Base-by-base conservation (phyloP, 2,113 vertebrate species). In the Suricata suricatta region DNA sequence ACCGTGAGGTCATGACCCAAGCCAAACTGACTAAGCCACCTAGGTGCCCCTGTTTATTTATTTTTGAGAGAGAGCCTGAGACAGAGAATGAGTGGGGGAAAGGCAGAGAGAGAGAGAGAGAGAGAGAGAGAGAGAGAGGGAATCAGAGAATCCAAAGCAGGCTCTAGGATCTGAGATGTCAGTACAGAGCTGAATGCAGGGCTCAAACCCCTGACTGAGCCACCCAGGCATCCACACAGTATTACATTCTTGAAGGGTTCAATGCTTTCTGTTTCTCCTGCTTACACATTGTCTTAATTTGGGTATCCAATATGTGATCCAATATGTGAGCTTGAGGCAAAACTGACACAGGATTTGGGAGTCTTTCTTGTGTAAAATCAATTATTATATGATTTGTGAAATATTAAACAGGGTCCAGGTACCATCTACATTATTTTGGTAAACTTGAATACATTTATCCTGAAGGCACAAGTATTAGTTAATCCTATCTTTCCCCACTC, bases 401-500 rank as follows among this genome's bases (percentile, higher is more conserved):
- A 63, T 84, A 87, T 60, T 71, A 68, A 66, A 79, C 0, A 11
- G 38, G 31, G 29, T 57, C 17, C n/a, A 89, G 63, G 68, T 35
- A 27, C 3, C 69, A 71, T 77, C 85, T 84, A 44, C 87, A n/a
- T 92, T 96, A 85, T 91, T 81, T 86, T 94, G 88, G 81, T 87
- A 71, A 96, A 85, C 69, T 90, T 95, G 57, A 84, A 79, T 94
- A 97, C 63, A 87, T 54, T 97, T 76, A 86, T 88, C 41, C 44
- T 47, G 23, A 95, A 85, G 90, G 6, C 11, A 93, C 60, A 93
- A 16, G 21, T 77, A 76, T 74, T 88, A 87, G 79, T 97, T 95
- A 80, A 80, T 94, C 44, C 17, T 92, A 29, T 88, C 60, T 93
- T 86, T 88, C 72, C 17, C n/a, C 21, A 31, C 64, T 50, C 54